phyloP scores from a whole-genome alignment of 2,888 invertebrate genomes.

The Gryllus longicercus region DNA sequence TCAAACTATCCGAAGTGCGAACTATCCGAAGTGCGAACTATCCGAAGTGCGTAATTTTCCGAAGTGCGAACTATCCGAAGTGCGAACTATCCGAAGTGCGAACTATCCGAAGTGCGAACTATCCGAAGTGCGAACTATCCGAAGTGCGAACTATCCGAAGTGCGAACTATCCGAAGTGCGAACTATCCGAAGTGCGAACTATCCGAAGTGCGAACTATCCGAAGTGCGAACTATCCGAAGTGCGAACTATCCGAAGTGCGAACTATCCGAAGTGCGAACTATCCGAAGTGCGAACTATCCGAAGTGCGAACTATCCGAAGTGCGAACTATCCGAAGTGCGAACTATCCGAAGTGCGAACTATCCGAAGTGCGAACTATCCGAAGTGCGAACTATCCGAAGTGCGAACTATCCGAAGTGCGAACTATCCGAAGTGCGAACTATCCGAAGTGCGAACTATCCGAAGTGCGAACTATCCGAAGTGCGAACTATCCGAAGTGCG shows the following conservation, averaged over 20 bases:
- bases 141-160: accelerated
- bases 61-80: no score
- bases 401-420: no score
- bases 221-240: no score
- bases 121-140: accelerated
- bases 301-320: no score
- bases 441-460: accelerated
- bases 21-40: accelerated
- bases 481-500: accelerated
- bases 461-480: no score
- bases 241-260: accelerated
- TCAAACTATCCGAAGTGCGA: accelerated
- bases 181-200: no score
- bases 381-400: accelerated
- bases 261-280: accelerated
- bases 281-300: no score
- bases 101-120: no score
- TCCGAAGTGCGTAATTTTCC: accelerated
- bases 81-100: no score
- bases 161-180: accelerated
- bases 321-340: no score
- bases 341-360: accelerated
- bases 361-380: accelerated
- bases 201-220: accelerated
- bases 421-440: no score